Evolutionary conservation across 2,113 vertebrate species (phyloP), one percentile per base, ranked within the genome.

Genomic region (Callipepla squamata): DNA sequence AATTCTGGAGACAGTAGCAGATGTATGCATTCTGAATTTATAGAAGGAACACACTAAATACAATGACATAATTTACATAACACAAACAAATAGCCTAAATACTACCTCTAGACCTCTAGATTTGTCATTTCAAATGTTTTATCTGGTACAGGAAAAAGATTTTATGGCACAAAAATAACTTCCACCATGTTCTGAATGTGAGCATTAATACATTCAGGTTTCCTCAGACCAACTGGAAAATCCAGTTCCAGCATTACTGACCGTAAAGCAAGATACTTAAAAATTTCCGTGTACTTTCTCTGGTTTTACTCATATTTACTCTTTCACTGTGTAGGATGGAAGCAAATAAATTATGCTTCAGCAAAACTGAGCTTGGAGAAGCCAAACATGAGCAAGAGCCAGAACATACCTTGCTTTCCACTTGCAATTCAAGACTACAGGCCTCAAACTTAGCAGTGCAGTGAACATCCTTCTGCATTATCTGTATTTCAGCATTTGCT

Each of bases 371-470:
- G 7, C 36, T 76, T 23, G 55, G 12, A 77, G 36, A 95, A 82
- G 51, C 28, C 86, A 95, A 94, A 72, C 7, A 48, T 1, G 4
- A 51, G 13, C 63, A 77, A 66, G 51, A 67, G 14, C 5, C 47
- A 86, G 47, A 80, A 38, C 13, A 73, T n/a, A 72, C 36, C n/a
- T 87, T 85, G 50, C 57, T 91, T 89, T 84, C 58, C n/a, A 73
- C 67, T 95, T 91, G 30, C 45, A 85, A 11, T 92, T 89, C 73
- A 80, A 77, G 50, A 74, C 80, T 85, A 62, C 68, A 69, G 50
- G 21, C 26, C 45, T 83, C 65, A 80, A 47, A 80, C 38, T 78
- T 82, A 59, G 74, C 42, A 94, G 63, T 61, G 59, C 50, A 47
- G 13, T 11, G 68, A 90, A 58, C 77, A 87, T 50, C 63, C 87